These are phyloP conservation scores for Otolemur garnettii DNA, from an alignment of 2,113 vertebrate species.

Conservation along the genomic window DNA sequence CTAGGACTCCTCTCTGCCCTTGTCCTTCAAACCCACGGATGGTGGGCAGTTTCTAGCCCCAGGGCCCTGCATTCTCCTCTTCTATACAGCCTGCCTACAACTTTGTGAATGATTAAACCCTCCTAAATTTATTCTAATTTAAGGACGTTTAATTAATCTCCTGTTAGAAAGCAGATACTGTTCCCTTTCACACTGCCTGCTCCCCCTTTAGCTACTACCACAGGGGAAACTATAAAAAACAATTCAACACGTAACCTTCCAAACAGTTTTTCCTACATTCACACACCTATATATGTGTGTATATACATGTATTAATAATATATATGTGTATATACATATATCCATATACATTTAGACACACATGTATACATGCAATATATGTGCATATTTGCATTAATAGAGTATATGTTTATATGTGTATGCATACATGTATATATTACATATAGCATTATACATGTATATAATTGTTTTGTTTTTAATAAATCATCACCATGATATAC, in stretches of 20 bases:
- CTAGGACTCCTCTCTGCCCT: neutral
- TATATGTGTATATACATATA: neutral
- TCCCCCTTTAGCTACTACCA: neutral
- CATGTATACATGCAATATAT: too few species aligned
- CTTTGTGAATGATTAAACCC: neutral
- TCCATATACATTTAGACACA: neutral
- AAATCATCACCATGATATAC: neutral
- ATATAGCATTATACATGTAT: neutral
- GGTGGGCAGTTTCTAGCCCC: neutral
- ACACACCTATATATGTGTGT: neutral
- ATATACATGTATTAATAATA: neutral
- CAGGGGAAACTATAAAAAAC: neutral
- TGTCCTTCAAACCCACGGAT: neutral
- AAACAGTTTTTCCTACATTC: neutral
- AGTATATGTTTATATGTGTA: too few species aligned
- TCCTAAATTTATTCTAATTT: slow-evolving; percentile 23
- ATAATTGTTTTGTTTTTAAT: neutral
- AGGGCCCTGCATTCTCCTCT: neutral
- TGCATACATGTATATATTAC: neutral
- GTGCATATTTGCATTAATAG: too few species aligned
- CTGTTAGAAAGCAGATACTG: neutral
- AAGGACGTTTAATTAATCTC: neutral
- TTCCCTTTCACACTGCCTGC: neutral
- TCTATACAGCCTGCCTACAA: neutral
- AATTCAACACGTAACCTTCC: neutral